A percentile compares a stretch with the other conserved stretches of the same genome.
Evolutionary conservation across 92 coral and sea anemone genomes (phyloP).

Genomic region (Chrysogorgia sp.): DNA sequence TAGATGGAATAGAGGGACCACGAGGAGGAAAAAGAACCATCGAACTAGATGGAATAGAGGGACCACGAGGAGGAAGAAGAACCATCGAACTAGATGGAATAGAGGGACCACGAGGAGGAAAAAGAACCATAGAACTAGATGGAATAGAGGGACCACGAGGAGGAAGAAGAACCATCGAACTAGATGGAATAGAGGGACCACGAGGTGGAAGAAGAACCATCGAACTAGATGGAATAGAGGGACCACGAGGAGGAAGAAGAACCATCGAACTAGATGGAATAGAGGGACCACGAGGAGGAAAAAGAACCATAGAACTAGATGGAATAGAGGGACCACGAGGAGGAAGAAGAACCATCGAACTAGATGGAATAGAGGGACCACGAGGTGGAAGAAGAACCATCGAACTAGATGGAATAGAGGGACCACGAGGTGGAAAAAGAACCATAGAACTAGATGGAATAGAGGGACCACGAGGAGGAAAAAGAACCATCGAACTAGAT

Average conservation of each 20-base stretch:
- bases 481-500: neutral
- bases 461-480: slow-evolving; percentile 33
- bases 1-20: slow-evolving; percentile 18
- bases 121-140: slow-evolving; percentile 12
- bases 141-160: slow-evolving; percentile 36
- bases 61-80: slow-evolving; percentile 30
- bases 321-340: slow-evolving; percentile 29
- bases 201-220: slow-evolving; percentile 26
- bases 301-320: slow-evolving; percentile 3
- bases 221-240: slow-evolving; percentile 9
- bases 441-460: slow-evolving; percentile 25
- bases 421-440: slow-evolving; percentile 33
- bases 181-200: slow-evolving; percentile 24
- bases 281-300: slow-evolving; percentile 35
- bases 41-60: slow-evolving; percentile 16
- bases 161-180: slow-evolving; percentile 24
- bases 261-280: slow-evolving; percentile 1
- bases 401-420: slow-evolving; percentile 22
- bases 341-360: slow-evolving; percentile 1
- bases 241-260: slow-evolving; percentile 12
- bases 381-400: slow-evolving; percentile 28
- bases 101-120: slow-evolving; percentile 29
- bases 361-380: slow-evolving; percentile 23
- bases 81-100: slow-evolving; percentile 19
- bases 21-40: slow-evolving; percentile 31